Evolutionary conservation across 1,140 invertebrate species (phyloP), one percentile per base, ranked within the genome.

Genomic region (Bemisia tabaci): DNA sequence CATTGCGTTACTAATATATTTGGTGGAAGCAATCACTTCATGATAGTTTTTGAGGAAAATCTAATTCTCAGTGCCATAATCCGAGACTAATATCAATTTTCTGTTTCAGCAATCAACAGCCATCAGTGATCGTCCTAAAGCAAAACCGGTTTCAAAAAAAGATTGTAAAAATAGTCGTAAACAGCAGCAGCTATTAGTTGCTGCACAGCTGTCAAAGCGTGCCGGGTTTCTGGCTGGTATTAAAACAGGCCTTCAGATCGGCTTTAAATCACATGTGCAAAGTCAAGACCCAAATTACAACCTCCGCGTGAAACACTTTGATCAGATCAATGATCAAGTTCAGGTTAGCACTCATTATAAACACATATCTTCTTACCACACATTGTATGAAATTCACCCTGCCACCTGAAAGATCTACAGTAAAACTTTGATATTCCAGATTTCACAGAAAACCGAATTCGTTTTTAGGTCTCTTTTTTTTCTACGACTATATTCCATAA

Each of bases 111-210:
- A 87, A 77, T 85, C 83, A 73, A 89, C 87, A 62, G 86, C 87
- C 65, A 88, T 89, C 59, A 87, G 86, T 75, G 88, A 90, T 79
- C 80, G 88, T 70, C 88, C 88, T 33, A 91, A 90, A 79, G 87
- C 84, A 0, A 90, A 90, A 76, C 85, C 86, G 11, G 85, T 86
- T 48, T 86, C 86, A 27, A 90, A 90, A 75, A 89, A 88, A 74
- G 87, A 88, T 72, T 82, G 84, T 22, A 88, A 84, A 75, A 86
- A 80, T 72, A 73, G 76, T 22, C 76, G 80, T 26, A 82, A 82
- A 65, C 68, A 73, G 59, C 64, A 64, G 48, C 33, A 48, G 33
- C 33, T 48, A 48, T 17, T 48, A 48, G 33, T 48, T 48, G 60
- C 65, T 70, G 61, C 69, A 59, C 48, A 67, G 33, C 33, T 48